Conservation (phyloP, 2,113 vertebrate species). For the Bufo gargarizans region DNA sequence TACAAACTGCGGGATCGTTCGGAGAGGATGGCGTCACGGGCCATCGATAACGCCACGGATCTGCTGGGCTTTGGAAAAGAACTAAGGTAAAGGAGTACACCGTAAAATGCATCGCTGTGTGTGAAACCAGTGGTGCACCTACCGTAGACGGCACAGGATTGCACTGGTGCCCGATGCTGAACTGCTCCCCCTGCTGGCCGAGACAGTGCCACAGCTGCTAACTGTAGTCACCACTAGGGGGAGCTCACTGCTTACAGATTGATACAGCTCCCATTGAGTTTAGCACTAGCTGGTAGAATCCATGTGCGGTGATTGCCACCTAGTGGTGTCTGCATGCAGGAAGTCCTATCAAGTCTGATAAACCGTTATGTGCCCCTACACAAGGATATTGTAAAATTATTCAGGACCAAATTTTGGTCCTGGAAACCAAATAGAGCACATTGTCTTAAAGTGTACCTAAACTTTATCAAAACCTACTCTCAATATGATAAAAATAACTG, state of each 20-base stretch:
- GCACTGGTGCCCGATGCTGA: neutral
- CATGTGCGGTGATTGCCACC: neutral
- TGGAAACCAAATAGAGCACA: too few species aligned
- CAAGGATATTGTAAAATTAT: too few species aligned
- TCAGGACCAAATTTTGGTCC: too few species aligned
- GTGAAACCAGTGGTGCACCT: neutral
- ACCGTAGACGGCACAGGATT: too few species aligned
- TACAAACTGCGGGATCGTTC: slow-evolving; percentile 89
- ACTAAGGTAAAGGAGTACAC: slow-evolving; percentile 78
- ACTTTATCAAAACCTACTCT: too few species aligned
- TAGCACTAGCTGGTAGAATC: too few species aligned
- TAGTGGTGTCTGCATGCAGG: neutral
- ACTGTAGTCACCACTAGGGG: neutral
- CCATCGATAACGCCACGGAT: slow-evolving; percentile 88
- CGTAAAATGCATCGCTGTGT: neutral
- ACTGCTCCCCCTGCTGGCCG: neutral
- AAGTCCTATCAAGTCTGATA: too few species aligned
- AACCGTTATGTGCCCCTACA: too few species aligned
- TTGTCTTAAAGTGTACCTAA: too few species aligned
- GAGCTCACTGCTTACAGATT: neutral
- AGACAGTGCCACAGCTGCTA: too few species aligned
- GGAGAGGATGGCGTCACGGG: slow-evolving; percentile 86
- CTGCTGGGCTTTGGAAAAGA: slow-evolving; percentile 93
- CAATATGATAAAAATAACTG: too few species aligned
- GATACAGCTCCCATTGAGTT: neutral